Conservation (phyloP, 2,888 invertebrate genomes). For the Caenorhabditis wallacei region DNA sequence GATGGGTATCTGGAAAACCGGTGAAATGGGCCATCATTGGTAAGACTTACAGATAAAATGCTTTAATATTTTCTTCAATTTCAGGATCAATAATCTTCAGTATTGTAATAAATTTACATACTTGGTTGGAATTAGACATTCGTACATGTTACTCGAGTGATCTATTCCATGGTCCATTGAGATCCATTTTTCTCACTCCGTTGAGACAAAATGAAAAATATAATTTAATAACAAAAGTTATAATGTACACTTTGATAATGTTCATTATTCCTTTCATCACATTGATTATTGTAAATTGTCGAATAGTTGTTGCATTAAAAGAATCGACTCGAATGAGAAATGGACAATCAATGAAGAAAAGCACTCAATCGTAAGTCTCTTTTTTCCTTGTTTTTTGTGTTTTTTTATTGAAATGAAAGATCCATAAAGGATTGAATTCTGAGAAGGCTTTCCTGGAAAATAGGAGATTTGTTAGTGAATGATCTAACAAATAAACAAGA, state of each 20-base stretch:
- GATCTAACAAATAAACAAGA: background rate
- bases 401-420: background rate
- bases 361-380: slow-evolving; percentile 72
- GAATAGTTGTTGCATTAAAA: slow-evolving; percentile 79
- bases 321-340: slow-evolving; percentile 76
- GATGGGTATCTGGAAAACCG: slow-evolving; percentile 80
- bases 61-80: slow-evolving; percentile 3
- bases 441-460: background rate
- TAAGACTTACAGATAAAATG: background rate
- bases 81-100: slow-evolving; percentile 78
- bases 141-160: slow-evolving; percentile 74
- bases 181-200: slow-evolving; percentile 72
- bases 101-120: slow-evolving; percentile 80
- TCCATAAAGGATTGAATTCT: background rate
- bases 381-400: slow-evolving; percentile 1
- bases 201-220: slow-evolving; percentile 67
- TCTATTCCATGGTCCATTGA: slow-evolving; percentile 67
- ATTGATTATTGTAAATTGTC: slow-evolving; percentile 81
- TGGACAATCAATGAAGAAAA: slow-evolving; percentile 70
- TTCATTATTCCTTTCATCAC: slow-evolving; percentile 81
- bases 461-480: slow-evolving; percentile 5
- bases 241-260: slow-evolving; percentile 80
- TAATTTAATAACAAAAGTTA: slow-evolving; percentile 68
- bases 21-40: slow-evolving; percentile 73
- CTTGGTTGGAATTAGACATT: slow-evolving; percentile 79